Base-by-base conservation (phyloP, 2,888 invertebrate genomes). In the Phortica okadai region DNA sequence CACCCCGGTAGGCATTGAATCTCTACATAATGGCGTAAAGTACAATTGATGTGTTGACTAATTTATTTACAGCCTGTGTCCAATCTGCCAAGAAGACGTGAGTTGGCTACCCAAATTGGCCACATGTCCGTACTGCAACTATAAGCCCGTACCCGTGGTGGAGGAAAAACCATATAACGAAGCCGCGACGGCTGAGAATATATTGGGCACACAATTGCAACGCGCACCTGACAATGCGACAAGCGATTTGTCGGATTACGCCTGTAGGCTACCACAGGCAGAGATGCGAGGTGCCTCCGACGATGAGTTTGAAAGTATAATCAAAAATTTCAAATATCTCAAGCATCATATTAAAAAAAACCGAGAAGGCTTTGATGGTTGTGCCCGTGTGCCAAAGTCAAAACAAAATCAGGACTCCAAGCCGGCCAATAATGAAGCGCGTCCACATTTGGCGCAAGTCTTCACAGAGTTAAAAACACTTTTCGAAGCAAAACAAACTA, bases 31-130 rank as follows among this genome's bases (percentile, higher is more conserved):
- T 62, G 1, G 21, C 25, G 6, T 6, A 62, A 10, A 62, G 10
- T 62, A 74, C 11, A 0, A 56, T 56, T 56, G 14, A 11, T 56
- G 56, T n/a, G 16, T 56, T 16, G 16, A 56, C n/a, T 6, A 14
- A 56, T 16, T 67, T 11, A 76, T 80, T 16, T 72, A 42, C 11
- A 89, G 88, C 69, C 66, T 72, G 10, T 91, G 91, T 73, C 83
- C 89, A 0, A 80, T 91, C 16, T 91, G 91, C 74, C 84, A 87
- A 7, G 87, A 83, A 77, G 88, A 91, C 58, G 84, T 91, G 2
- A 83, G 87, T 0, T 90, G 89, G 89, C 74, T 93, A 76, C 90
- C 91, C 33, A 91, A 91, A 82, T 90, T 92, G 84, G 91, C 92
- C 4, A 88, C 91, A 0, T 89, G 91, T 74, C 90, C 89, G 0